Conservation (phyloP, 1,140 invertebrate species). For the Meloidogyne exigua region DNA sequence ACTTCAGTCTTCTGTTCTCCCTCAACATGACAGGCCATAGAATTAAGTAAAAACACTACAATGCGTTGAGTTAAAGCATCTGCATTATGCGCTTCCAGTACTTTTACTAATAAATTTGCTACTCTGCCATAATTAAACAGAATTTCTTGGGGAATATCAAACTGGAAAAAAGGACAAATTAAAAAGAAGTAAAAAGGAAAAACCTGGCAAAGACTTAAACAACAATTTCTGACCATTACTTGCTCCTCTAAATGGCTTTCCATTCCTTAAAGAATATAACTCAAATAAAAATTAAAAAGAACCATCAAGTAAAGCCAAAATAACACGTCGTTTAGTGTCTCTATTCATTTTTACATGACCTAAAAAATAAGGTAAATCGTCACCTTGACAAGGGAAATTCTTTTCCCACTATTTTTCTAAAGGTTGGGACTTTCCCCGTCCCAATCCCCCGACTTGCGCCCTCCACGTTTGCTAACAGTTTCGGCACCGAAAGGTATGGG, state of each 20-base stretch:
- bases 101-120: slow-evolving; percentile 79
- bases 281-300: slow-evolving; percentile 11
- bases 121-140: slow-evolving; percentile 85
- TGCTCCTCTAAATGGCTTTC: slow-evolving; percentile 48
- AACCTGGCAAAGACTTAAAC: slow-evolving; percentile 25
- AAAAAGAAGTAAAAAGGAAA: not conserved
- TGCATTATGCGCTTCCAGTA: slow-evolving; percentile 77
- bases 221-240: slow-evolving; percentile 37
- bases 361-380: not conserved
- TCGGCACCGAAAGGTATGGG: too few species aligned
- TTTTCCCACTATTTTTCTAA: too few species aligned
- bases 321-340: slow-evolving; percentile 46
- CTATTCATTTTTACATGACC: slow-evolving; percentile 57
- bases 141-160: slow-evolving; percentile 90
- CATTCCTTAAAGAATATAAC: slow-evolving; percentile 40
- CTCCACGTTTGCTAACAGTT: too few species aligned
- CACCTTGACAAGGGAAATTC: too few species aligned
- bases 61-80: slow-evolving; percentile 90
- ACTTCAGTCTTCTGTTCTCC: slow-evolving; percentile 83
- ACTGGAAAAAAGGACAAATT: slow-evolving; percentile 72
- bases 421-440: too few species aligned
- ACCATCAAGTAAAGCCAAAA: slow-evolving; percentile 45
- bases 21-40: slow-evolving; percentile 90
- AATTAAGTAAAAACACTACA: slow-evolving; percentile 89
- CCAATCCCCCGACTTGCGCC: too few species aligned